phyloP scores from a whole-genome alignment of 2,888 invertebrate genomes.

The Tridacna gigas region DNA sequence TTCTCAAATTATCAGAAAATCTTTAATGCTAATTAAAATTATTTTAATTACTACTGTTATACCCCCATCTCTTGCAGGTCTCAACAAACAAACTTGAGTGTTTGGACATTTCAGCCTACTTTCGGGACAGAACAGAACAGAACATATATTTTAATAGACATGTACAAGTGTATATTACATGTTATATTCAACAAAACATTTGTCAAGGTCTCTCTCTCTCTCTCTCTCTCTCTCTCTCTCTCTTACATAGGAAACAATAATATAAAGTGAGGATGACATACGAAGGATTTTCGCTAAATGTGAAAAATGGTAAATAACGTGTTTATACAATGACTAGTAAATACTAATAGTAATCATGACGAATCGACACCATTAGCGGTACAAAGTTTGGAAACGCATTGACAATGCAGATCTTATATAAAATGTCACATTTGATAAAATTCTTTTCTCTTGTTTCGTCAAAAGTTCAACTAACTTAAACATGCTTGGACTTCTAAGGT shows the following conservation, averaged over 20 bases:
- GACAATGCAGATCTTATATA: background rate
- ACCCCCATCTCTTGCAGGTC: too few species aligned
- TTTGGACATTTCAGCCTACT: too few species aligned
- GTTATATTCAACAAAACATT: background rate
- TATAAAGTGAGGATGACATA: background rate
- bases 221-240: background rate
- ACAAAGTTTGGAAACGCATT: background rate
- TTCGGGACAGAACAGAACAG: constrained; percentile 19
- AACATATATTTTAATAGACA: background rate
- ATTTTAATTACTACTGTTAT: too few species aligned
- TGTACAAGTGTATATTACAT: background rate
- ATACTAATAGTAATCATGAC: background rate
- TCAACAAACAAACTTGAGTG: too few species aligned
- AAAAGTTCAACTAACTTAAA: background rate
- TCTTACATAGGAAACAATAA: too few species aligned
- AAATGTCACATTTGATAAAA: background rate
- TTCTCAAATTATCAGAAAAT: too few species aligned
- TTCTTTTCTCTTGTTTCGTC: background rate
- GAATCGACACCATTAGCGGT: background rate
- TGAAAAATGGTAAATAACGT: background rate
- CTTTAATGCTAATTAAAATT: too few species aligned
- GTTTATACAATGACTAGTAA: background rate
- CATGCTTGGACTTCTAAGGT: constrained; percentile 2
- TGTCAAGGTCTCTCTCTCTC: background rate
- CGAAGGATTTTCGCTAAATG: background rate